These are phyloP conservation scores for Triops longicaudatus DNA, from an alignment of 1,140 invertebrate species.

Conservation along the genomic window DNA sequence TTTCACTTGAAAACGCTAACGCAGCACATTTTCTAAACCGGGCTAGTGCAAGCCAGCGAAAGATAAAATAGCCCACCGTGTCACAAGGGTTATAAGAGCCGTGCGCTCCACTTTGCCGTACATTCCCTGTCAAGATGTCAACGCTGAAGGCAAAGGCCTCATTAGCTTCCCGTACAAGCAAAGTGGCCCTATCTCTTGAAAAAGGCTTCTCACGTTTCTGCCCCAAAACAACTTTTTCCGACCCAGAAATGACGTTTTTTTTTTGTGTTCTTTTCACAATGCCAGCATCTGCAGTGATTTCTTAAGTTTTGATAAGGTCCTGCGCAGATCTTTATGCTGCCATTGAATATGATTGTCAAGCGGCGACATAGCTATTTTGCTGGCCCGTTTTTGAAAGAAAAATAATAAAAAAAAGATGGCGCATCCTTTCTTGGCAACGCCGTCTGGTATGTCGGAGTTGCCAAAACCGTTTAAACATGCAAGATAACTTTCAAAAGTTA, in stretches of 20 bases:
- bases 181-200: neutral
- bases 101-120: neutral
- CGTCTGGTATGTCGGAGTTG: neutral
- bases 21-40: neutral
- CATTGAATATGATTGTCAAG: neutral
- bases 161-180: neutral
- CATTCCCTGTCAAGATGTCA: constrained; percentile 7
- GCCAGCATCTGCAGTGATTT: neutral
- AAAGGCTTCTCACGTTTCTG: constrained; percentile 4
- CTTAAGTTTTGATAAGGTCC: neutral
- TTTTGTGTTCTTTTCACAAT: neutral
- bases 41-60: neutral
- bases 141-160: constrained; percentile 13
- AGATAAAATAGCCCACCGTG: neutral
- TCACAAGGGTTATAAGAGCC: neutral
- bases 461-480: constrained; percentile 7
- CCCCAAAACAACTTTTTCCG: neutral
- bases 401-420: neutral
- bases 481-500: constrained; percentile 1
- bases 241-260: neutral
- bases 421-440: neutral
- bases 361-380: neutral
- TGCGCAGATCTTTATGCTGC: neutral
- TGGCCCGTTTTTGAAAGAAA: neutral
- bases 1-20: constrained; percentile 10